Percentiles rank a stretch among this genome's conserved stretches.
Evolutionary conservation across 2,113 vertebrate species (phyloP).

Genomic region (human): DNA sequence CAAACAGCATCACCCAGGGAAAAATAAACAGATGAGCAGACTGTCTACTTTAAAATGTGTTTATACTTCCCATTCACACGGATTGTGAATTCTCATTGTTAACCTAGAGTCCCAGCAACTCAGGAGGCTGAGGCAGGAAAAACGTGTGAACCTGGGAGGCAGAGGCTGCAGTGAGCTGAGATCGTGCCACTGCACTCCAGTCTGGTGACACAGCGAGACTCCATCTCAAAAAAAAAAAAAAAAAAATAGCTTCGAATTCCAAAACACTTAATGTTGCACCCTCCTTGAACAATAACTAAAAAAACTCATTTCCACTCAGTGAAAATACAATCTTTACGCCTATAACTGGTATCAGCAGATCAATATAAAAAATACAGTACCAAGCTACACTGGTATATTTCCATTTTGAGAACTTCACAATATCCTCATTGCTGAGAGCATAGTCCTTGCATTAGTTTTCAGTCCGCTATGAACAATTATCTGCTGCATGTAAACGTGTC

Average conservation of each 20-base stretch:
- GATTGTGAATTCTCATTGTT: no score
- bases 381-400: slow-evolving; percentile 77
- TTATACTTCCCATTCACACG: no score
- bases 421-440: slow-evolving; percentile 81
- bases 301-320: slow-evolving; percentile 43
- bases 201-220: no score
- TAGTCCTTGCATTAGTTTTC: slow-evolving; percentile 86
- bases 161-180: no score
- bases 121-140: no score
- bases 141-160: no score
- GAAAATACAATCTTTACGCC: slow-evolving; percentile 66
- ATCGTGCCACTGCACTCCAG: no score
- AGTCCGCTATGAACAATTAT: slow-evolving; percentile 90
- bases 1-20: no score
- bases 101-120: no score
- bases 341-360: slow-evolving; percentile 53
- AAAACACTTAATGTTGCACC: slow-evolving; percentile 25
- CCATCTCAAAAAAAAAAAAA: no score
- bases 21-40: no score
- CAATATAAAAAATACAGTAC: slow-evolving; percentile 69
- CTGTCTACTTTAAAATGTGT: no score
- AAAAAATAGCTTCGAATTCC: slow-evolving; percentile 2
- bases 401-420: slow-evolving; percentile 83
- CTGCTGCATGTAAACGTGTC: slow-evolving; percentile 91
- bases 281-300: slow-evolving; percentile 36